Percentiles rank a stretch among this genome's conserved stretches.
Conservation (phyloP, 1,140 invertebrate genomes). For the Metaphire vulgaris region DNA sequence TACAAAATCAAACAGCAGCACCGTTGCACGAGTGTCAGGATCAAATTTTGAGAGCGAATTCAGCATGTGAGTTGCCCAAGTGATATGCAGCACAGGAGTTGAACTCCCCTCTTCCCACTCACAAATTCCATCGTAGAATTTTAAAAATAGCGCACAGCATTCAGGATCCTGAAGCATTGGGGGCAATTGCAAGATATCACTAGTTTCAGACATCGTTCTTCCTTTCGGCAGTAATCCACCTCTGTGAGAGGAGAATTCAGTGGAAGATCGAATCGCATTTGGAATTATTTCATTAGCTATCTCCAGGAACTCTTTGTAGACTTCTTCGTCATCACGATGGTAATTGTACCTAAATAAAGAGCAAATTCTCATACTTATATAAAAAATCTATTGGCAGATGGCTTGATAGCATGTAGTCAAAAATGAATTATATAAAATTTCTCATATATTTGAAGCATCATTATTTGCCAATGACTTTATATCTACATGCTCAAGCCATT, state of each 20-base stretch:
- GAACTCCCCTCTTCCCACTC: conserved; percentile 92
- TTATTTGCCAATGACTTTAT: too few relatives aligned
- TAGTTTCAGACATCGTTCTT: too few relatives aligned
- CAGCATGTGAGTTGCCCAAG: conserved; percentile 89
- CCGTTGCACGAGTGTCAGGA: not conserved
- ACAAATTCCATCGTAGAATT: conserved; percentile 93
- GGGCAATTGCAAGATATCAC: too few relatives aligned
- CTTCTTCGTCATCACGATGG: conserved; percentile 83
- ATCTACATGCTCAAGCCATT: too few relatives aligned
- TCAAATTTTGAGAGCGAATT: conserved; percentile 84
- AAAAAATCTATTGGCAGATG: too few relatives aligned
- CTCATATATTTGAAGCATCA: too few relatives aligned
- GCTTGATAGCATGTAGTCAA: too few relatives aligned
- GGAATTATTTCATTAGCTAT: conserved; percentile 92
- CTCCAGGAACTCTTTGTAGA: conserved; percentile 92
- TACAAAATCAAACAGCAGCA: not conserved
- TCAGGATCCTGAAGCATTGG: conserved; percentile 65
- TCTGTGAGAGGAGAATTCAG: too few relatives aligned
- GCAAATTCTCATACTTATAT: too few relatives aligned
- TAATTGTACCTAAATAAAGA: conserved; percentile 75
- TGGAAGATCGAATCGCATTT: conserved; percentile 71
- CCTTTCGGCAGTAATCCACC: too few relatives aligned
- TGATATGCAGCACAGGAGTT: conserved; percentile 89
- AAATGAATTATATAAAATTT: too few relatives aligned
- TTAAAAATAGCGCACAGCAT: conserved; percentile 79